Conservation (phyloP, 2,888 invertebrate genomes). For the Pyrrhia umbra region DNA sequence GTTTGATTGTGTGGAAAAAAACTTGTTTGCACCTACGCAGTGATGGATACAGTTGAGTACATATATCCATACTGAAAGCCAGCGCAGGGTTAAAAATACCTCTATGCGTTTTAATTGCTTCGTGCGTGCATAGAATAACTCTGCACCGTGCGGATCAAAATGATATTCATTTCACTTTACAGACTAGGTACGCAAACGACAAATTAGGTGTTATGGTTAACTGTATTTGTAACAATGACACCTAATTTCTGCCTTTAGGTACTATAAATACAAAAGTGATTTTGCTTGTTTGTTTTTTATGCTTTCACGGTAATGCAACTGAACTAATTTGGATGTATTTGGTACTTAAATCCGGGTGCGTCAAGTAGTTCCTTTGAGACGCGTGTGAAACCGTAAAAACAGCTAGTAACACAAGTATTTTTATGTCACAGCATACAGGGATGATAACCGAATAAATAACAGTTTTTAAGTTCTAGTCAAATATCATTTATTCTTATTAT, state of each 20-base stretch:
- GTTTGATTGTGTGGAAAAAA: background rate
- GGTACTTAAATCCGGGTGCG: too few relatives aligned
- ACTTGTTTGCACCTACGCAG: background rate
- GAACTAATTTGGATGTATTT: too few relatives aligned
- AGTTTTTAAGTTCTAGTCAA: too few relatives aligned
- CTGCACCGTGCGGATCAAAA: background rate
- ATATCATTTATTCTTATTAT: too few relatives aligned
- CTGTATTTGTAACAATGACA: background rate
- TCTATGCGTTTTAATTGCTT: conserved; percentile 7
- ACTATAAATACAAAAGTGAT: too few relatives aligned
- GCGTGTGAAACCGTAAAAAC: too few relatives aligned
- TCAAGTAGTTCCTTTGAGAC: too few relatives aligned
- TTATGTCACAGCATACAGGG: too few relatives aligned
- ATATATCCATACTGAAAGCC: background rate
- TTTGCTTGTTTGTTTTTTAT: too few relatives aligned
- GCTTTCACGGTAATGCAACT: too few relatives aligned
- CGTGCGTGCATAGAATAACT: conserved; percentile 19
- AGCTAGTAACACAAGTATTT: too few relatives aligned
- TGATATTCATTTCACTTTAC: background rate
- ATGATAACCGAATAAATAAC: too few relatives aligned
- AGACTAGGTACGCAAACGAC: background rate
- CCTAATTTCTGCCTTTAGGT: background rate
- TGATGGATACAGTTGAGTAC: background rate
- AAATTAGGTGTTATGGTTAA: conserved; percentile 1
- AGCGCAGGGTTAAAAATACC: conserved; percentile 2